Base-by-base conservation (phyloP, 2,113 vertebrate species). In the Melanerpes aurifrons region DNA sequence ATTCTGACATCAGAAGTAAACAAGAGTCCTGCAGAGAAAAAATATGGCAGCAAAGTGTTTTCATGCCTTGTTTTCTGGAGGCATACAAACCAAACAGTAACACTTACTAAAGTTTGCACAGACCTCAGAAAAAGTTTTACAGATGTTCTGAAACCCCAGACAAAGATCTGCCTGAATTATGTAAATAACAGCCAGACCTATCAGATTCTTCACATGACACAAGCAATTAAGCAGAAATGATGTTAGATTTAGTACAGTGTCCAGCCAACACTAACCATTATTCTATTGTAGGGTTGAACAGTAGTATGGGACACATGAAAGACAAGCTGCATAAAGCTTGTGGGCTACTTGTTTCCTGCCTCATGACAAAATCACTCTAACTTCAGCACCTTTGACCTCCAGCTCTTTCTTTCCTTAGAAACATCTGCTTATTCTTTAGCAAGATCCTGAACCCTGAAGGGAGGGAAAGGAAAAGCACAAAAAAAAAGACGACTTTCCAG, bases 191-290 rank as follows among this genome's bases (percentile, higher is more conserved):
- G 48, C 62, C 29, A 83, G 63, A 93, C 32, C 2, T 6, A 92
- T 88, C 85, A 69, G 48, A 86, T 71, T 66, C 61, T 83, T 82
- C 66, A 82, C 0, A 0, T 64, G 63, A 72, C 56, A 57, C 31
- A 79, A 86, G 68, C 7, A 72, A 93, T 58, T 19, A n/a, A 4
- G 75, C 64, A 83, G 32, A 94, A 94, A 94, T 86, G 15, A 58
- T 48, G 48, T 75, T 90, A 67, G 62, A 20, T 62, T 40, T 24
- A 69, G 26, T 31, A n/a, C 3, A 64, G 26, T 47, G 56, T 68
- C 69, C 92, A 86, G 72, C 35, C 82, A 92, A 77, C 53, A 77
- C 4, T 5, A 0, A 83, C 19, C 32, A 90, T 71, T 64, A 90
- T 32, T 91, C 77, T 61, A 80, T 32, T 48, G 15, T 19, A 86